Conservation (phyloP, 1,140 invertebrate species). For the Microvelia longipes region DNA sequence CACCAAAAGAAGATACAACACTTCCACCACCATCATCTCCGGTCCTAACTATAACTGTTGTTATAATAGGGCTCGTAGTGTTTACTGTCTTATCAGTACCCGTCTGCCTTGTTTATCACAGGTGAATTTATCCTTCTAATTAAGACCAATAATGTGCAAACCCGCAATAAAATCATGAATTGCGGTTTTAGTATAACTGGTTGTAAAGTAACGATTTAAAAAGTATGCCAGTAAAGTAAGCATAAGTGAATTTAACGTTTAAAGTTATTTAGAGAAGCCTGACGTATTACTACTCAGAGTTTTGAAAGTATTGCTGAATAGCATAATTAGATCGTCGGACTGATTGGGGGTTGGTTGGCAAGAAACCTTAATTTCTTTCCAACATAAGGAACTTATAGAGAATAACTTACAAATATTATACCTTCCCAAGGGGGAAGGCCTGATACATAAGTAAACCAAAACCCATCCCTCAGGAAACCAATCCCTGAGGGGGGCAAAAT, state of each 20-base stretch:
- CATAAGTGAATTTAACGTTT: background rate
- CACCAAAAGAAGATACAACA: background rate
- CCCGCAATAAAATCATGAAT: background rate
- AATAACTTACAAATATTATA: too few relatives aligned
- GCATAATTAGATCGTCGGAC: too few relatives aligned
- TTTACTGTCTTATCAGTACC: conserved; percentile 19
- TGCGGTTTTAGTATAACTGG: background rate
- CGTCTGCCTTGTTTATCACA: conserved; percentile 14
- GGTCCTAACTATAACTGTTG: conserved; percentile 11
- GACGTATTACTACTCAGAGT: background rate
- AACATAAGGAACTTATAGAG: too few relatives aligned
- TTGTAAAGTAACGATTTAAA: background rate
- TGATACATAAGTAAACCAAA: too few relatives aligned
- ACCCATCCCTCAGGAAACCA: too few relatives aligned
- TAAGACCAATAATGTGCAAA: background rate
- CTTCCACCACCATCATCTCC: background rate
- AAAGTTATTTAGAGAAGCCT: background rate
- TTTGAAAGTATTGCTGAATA: background rate
- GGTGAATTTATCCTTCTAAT: background rate
- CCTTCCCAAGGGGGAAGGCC: too few relatives aligned
- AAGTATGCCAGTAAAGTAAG: background rate
- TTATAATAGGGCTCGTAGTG: conserved; percentile 30
- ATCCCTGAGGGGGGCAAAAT: too few relatives aligned
- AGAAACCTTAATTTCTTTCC: too few relatives aligned
- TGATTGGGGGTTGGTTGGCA: too few relatives aligned